Percentiles rank a stretch among this genome's conserved stretches.
Evolutionary conservation across 2,113 vertebrate species (phyloP).

Genomic region (Lampris megalopsis): DNA sequence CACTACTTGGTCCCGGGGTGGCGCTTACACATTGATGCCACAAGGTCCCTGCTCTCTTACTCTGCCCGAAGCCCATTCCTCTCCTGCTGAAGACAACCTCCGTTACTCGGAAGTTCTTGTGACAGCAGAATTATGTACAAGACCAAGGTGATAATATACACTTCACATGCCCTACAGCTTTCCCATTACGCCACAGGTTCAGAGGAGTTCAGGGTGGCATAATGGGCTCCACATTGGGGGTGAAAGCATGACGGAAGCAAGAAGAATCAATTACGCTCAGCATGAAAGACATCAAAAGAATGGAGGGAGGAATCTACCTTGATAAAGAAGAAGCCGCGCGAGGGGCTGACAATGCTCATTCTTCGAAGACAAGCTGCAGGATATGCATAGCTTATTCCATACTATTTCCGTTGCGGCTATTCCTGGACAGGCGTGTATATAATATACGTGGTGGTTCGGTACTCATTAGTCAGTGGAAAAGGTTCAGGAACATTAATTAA

Average conservation of each 20-base stretch:
- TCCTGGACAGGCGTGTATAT: conserved; percentile 43
- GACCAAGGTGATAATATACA: conserved; percentile 74
- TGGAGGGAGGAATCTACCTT: conserved; percentile 66
- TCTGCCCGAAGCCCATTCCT: conserved; percentile 53
- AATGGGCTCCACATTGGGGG: conserved; percentile 75
- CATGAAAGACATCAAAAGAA: conserved; percentile 79
- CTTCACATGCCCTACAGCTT: conserved; percentile 67
- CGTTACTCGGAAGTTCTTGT: conserved; percentile 38
- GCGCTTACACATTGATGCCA: conserved; percentile 3
- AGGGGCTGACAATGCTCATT: conserved; percentile 62
- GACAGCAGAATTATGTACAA: conserved; percentile 60
- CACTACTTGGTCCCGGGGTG: no score
- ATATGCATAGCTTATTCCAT: conserved; percentile 60
- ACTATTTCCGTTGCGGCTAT: conserved; percentile 24
- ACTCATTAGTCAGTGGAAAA: conserved; percentile 39
- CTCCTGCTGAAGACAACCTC: conserved; percentile 26
- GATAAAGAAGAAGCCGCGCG: conserved; percentile 62
- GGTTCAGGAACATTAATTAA: conserved; percentile 62
- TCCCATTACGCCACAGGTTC: conserved; percentile 73
- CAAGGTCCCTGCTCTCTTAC: conserved; percentile 39
- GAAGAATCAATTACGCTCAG: conserved; percentile 78
- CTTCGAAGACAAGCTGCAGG: conserved; percentile 64
- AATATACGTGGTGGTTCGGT: conserved; percentile 43
- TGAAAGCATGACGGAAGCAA: conserved; percentile 73
- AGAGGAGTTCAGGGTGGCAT: conserved; percentile 68